Evolutionary conservation across 2,888 invertebrate genomes (phyloP).

Genomic region (Tipula helvola): DNA sequence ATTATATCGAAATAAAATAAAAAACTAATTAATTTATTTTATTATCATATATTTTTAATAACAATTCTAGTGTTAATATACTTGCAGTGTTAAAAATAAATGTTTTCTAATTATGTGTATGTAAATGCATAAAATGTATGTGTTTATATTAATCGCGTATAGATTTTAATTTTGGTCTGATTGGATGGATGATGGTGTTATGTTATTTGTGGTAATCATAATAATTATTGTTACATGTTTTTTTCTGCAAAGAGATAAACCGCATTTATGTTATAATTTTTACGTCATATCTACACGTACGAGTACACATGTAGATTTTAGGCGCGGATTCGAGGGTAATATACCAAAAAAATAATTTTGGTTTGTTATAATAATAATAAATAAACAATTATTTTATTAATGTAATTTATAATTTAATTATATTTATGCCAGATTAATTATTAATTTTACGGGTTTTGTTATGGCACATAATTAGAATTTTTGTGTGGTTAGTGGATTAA

Average conservation of each 20-base stretch:
- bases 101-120: not conserved
- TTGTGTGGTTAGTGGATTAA: not conserved
- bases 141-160: not conserved
- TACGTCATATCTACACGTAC: not conserved
- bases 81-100: not conserved
- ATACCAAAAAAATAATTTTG: not conserved
- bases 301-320: too few relatives aligned
- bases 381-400: not conserved
- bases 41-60: not conserved
- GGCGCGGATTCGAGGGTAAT: too few relatives aligned
- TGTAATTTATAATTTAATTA: not conserved
- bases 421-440: not conserved
- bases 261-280: not conserved
- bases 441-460: not conserved
- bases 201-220: not conserved
- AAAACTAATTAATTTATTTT: not conserved
- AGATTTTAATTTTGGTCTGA: not conserved
- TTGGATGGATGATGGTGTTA: not conserved
- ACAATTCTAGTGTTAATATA: not conserved
- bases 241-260: not conserved
- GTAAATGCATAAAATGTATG: not conserved
- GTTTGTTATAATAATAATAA: not conserved
- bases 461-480: not conserved
- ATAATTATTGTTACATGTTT: not conserved
- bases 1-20: not conserved